Evolutionary conservation across 1,140 invertebrate species (phyloP).

Genomic region (Sinonovacula constricta): DNA sequence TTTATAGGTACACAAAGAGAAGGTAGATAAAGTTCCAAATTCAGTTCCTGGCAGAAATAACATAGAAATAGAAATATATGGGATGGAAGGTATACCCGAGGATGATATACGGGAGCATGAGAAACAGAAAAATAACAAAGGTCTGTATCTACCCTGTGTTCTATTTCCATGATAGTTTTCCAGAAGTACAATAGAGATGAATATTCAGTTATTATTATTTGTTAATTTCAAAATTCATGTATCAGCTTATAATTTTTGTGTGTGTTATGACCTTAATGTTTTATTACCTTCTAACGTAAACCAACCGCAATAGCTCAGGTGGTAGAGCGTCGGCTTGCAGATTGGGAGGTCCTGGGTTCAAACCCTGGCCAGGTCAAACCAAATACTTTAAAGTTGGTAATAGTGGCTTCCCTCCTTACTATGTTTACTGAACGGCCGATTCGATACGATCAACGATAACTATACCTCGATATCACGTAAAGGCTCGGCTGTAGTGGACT

Average conservation of each 20-base stretch:
- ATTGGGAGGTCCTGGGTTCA: too few relatives aligned
- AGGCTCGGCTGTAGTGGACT: too few relatives aligned
- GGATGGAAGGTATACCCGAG: slow-evolving; percentile 99
- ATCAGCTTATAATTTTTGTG: not conserved
- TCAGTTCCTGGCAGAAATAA: slow-evolving; percentile 98
- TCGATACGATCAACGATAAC: too few relatives aligned
- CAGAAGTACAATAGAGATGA: too few relatives aligned
- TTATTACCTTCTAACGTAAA: not conserved
- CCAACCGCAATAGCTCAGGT: too few relatives aligned
- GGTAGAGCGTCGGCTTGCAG: too few relatives aligned
- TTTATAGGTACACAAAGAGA: slow-evolving; percentile 98
- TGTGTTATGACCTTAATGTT: not conserved
- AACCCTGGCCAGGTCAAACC: too few relatives aligned
- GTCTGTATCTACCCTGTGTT: slow-evolving; percentile 42
- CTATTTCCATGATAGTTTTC: too few relatives aligned
- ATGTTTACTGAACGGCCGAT: too few relatives aligned
- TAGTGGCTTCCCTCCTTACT: too few relatives aligned
- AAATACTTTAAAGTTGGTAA: too few relatives aligned
- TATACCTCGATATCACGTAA: too few relatives aligned
- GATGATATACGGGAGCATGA: slow-evolving; percentile 97
- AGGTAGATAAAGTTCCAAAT: slow-evolving; percentile 99
- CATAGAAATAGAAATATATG: slow-evolving; percentile 99
- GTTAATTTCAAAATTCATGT: not conserved
- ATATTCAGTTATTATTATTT: not conserved
- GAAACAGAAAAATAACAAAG: slow-evolving; percentile 84